Evolutionary conservation across 2,888 invertebrate genomes (phyloP).

Genomic region (Mesorhabditis belari): DNA sequence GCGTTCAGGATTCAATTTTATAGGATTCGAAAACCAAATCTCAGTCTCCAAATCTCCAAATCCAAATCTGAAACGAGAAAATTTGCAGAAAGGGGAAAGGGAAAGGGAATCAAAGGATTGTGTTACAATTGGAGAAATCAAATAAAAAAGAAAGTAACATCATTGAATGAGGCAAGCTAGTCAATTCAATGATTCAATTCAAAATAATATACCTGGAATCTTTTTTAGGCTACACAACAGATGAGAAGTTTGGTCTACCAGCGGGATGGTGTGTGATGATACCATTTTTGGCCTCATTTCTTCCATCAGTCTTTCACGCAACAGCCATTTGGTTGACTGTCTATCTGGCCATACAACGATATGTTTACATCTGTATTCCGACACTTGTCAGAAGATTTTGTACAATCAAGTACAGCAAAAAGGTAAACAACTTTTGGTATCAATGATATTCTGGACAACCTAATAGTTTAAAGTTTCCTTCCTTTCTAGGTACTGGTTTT

Average conservation of each 20-base stretch:
- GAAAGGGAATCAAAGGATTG: neutral
- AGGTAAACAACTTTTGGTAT: conserved; percentile 18
- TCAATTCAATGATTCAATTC: too few relatives aligned
- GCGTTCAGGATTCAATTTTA: too few relatives aligned
- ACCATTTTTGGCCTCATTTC: conserved; percentile 59
- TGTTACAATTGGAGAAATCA: neutral
- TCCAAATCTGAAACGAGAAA: too few relatives aligned
- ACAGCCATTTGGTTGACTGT: conserved; percentile 88
- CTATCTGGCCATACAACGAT: conserved; percentile 81
- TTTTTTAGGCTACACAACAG: conserved; percentile 36
- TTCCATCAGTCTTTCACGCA: conserved; percentile 83
- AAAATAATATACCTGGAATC: too few relatives aligned
- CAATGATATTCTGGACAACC: neutral
- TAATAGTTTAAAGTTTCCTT: neutral
- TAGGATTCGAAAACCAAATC: too few relatives aligned
- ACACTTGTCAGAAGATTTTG: conserved; percentile 73
- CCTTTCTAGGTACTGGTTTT: conserved; percentile 59
- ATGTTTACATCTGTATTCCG: conserved; percentile 89
- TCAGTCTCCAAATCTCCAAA: too few relatives aligned
- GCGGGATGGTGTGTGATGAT: conserved; percentile 53
- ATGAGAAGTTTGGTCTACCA: conserved; percentile 35
- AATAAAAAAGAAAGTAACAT: neutral
- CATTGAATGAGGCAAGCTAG: neutral
- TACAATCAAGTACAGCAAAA: conserved; percentile 56
- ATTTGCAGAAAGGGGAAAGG: neutral